A percentile compares a stretch with the other conserved stretches of the same genome.
Evolutionary conservation across 1,140 invertebrate species (phyloP).

Genomic region (Cylas formicarius): DNA sequence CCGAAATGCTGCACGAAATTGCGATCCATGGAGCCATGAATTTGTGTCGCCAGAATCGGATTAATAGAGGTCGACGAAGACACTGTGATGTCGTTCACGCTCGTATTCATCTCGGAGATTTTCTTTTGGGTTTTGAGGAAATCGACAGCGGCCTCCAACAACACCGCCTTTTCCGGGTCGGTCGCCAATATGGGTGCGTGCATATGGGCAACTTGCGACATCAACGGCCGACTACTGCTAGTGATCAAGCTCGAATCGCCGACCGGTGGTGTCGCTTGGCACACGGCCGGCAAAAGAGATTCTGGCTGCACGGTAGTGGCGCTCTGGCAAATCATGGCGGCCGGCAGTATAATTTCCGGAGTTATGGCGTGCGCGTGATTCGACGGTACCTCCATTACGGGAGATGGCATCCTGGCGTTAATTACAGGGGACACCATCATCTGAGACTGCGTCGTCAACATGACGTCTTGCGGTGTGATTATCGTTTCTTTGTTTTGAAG

Average conservation of each 20-base stretch:
- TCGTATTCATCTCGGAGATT: constrained; percentile 22
- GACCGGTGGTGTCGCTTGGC: constrained; percentile 17
- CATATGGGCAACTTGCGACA: constrained; percentile 32
- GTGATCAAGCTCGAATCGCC: constrained; percentile 10
- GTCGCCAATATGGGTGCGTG: constrained; percentile 39
- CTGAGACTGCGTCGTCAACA: constrained; percentile 41
- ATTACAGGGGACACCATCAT: constrained; percentile 37
- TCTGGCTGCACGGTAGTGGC: constrained; percentile 35
- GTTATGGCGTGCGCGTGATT: constrained; percentile 24
- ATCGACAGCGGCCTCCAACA: constrained; percentile 57
- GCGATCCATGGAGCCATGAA: constrained; percentile 22
- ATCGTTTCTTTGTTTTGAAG: constrained; percentile 24
- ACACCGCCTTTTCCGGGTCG: constrained; percentile 59
- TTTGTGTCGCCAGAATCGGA: constrained; percentile 22
- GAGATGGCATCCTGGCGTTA: constrained; percentile 26
- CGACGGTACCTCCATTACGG: constrained; percentile 6
- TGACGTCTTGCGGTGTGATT: constrained; percentile 48
- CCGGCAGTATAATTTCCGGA: constrained; percentile 54
- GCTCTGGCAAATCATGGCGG: constrained; percentile 46
- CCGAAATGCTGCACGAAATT: constrained; percentile 8
- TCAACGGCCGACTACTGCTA: constrained; percentile 11
- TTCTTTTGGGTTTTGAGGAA: constrained; percentile 43
- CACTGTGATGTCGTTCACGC: constrained; percentile 12
- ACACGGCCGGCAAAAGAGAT: constrained; percentile 36
- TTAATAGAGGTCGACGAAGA: constrained; percentile 2